Base-by-base conservation (phyloP, 2,113 vertebrate genomes). In the Microcebus jonahi region DNA sequence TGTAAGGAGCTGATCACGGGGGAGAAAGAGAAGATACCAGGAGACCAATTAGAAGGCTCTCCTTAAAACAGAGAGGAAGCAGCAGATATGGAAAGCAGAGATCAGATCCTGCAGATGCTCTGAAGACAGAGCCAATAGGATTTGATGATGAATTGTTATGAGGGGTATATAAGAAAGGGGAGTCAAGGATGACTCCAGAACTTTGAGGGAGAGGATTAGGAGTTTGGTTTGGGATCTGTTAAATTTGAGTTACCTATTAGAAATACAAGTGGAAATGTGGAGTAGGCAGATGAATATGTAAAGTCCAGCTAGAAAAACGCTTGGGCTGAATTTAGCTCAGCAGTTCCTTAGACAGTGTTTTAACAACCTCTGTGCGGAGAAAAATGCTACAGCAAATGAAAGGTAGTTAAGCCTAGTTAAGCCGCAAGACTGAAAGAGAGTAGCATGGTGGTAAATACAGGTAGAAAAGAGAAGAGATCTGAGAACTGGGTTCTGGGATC, bases 61-160 rank as follows among this genome's bases (percentile, higher is more conserved):
- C 50, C 67, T 21, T 53, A n/a, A 67, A 70, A 31, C 36, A 42
- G 10, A 39, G 8, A 15, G 55, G 15, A 21, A 27, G 23, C 27
- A 5, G 17, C 39, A 42, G 25, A 21, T 10, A 21, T 0, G 8
- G 17, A 23, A 31, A 81, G 45, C 8, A 17, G 39, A 18, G 48
- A 42, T 20, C 36, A n/a, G 55, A 59, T 7, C 48, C 65, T 42
- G 25, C 36, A 67, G 10, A 42, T 70, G 36, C 15, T 65, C 8
- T 36, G 20, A 23, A 27, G 73, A 39, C 10, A 17, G 8, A 61
- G 48, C 34, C 27, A 5, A 18, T 0, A n/a, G 53, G 59, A 53
- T n/a, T 1, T 53, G n/a, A 36, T 4, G 42, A n/a, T 1, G 5
- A 59, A 20, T 2, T 18, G 7, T 25, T 34, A 3, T 1, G 67